These are phyloP conservation scores for Dastarcus helophoroides DNA, from an alignment of 2,888 invertebrate genomes.

Conservation along the genomic window DNA sequence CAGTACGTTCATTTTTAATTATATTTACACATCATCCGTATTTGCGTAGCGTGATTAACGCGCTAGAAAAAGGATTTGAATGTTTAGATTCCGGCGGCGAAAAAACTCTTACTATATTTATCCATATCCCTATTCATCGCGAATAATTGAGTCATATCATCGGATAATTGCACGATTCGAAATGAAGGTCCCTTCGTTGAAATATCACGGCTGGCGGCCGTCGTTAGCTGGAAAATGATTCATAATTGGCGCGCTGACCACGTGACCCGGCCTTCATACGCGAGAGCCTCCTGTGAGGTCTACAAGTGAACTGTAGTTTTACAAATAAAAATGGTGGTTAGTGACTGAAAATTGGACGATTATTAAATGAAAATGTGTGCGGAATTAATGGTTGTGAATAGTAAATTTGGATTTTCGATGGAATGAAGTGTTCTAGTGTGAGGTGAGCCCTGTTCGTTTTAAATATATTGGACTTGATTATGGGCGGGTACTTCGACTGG, in stretches of 20 bases:
- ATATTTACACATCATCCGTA: no score
- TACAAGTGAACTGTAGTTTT: slow-evolving; percentile 10
- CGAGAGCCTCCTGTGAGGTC: slow-evolving; percentile 11
- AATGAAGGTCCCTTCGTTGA: no score
- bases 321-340: slow-evolving; percentile 33
- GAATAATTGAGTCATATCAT: no score
- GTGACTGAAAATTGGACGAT: slow-evolving; percentile 19
- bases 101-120: no score
- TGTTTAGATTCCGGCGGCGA: no score
- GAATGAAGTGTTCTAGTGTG: slow-evolving; percentile 14
- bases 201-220: no score
- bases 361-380: slow-evolving; percentile 19
- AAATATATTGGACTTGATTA: slow-evolving; percentile 17
- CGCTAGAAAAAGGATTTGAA: no score
- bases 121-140: no score
- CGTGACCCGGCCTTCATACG: slow-evolving; percentile 25
- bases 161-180: no score
- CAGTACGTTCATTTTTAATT: no score
- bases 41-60: no score
- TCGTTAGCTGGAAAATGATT: no score
- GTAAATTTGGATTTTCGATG: slow-evolving; percentile 13
- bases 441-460: slow-evolving; percentile 16
- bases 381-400: slow-evolving; percentile 19
- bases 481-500: slow-evolving; percentile 24
- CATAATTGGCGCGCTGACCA: slow-evolving; percentile 25